Conservation (phyloP, 2,888 invertebrate species). For the Danaus chrysippus region DNA sequence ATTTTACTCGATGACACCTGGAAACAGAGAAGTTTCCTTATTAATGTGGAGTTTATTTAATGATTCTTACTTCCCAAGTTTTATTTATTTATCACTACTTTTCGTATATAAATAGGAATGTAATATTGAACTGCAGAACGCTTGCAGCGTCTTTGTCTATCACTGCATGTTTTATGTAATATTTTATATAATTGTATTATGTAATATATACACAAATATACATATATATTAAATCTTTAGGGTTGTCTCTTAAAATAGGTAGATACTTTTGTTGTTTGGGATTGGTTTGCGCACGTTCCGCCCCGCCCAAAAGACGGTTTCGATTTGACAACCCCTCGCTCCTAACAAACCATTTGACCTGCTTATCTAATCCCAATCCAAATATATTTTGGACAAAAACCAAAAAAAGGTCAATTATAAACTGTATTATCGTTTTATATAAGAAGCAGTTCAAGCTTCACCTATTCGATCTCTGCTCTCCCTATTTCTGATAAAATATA, state of each 20-base stretch:
- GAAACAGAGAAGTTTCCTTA: slow-evolving; percentile 34
- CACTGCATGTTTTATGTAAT: background rate
- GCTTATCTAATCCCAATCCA: slow-evolving; percentile 25
- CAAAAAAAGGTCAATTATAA: background rate
- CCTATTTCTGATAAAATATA: too few species aligned
- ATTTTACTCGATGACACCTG: slow-evolving; percentile 59
- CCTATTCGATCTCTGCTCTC: too few species aligned
- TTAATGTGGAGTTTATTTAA: background rate
- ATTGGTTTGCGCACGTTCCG: slow-evolving; percentile 44
- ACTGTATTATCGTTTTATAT: too few species aligned
- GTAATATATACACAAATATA: slow-evolving; percentile 23
- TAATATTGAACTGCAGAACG: too few species aligned
- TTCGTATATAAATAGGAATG: background rate
- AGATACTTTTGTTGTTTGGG: slow-evolving; percentile 40
- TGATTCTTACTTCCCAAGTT: background rate
- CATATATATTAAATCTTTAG: slow-evolving; percentile 21
- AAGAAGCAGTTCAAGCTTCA: too few species aligned
- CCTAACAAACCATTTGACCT: slow-evolving; percentile 29
- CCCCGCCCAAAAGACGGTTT: slow-evolving; percentile 67
- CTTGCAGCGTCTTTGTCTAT: too few species aligned
- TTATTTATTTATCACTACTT: background rate
- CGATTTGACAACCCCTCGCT: slow-evolving; percentile 47
- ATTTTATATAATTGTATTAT: slow-evolving; percentile 14
- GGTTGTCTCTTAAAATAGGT: slow-evolving; percentile 38
- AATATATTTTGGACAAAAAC: slow-evolving; percentile 9